These are phyloP conservation scores for Chymomyza caudatula DNA, from an alignment of 2,888 invertebrate genomes.

Conservation along the genomic window DNA sequence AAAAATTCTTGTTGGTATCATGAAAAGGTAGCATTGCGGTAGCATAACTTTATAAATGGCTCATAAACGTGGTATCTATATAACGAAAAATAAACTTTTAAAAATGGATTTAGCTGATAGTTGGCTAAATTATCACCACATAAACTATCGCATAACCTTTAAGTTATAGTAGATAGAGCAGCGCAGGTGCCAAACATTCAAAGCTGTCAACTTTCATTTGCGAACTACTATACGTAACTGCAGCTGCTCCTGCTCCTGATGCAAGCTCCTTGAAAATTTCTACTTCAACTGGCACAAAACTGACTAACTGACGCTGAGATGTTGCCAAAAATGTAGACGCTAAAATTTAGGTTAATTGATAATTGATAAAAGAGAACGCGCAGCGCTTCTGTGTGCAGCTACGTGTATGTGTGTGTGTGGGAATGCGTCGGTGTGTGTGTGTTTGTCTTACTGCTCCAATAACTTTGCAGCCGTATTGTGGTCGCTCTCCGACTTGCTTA, in stretches of 20 bases:
- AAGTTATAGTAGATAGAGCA: background rate
- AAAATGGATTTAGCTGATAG: background rate
- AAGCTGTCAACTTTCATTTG: conserved; percentile 55
- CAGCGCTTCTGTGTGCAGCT: too few species aligned
- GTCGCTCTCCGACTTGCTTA: conserved; percentile 8
- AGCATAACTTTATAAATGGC: too few species aligned
- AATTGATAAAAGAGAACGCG: conserved; percentile 55
- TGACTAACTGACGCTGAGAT: conserved; percentile 29
- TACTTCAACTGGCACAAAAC: conserved; percentile 50
- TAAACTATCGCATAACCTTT: background rate
- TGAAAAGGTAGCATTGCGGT: too few species aligned
- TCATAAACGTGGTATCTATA: too few species aligned
- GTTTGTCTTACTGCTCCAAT: background rate
- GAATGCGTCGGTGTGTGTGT: background rate
- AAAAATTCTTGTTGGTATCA: too few species aligned
- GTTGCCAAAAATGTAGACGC: conserved; percentile 64
- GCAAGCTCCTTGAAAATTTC: conserved; percentile 48
- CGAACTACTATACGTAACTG: conserved; percentile 46
- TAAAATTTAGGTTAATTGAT: conserved; percentile 71
- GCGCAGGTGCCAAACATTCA: background rate
- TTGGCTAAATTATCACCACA: too few species aligned
- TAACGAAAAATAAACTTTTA: background rate
- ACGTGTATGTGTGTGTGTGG: conserved; percentile 3
- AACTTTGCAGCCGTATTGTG: background rate
- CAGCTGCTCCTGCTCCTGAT: background rate